These are phyloP conservation scores for Eupsittula cactorum DNA, from an alignment of 2,113 vertebrate genomes.

Conservation along the genomic window DNA sequence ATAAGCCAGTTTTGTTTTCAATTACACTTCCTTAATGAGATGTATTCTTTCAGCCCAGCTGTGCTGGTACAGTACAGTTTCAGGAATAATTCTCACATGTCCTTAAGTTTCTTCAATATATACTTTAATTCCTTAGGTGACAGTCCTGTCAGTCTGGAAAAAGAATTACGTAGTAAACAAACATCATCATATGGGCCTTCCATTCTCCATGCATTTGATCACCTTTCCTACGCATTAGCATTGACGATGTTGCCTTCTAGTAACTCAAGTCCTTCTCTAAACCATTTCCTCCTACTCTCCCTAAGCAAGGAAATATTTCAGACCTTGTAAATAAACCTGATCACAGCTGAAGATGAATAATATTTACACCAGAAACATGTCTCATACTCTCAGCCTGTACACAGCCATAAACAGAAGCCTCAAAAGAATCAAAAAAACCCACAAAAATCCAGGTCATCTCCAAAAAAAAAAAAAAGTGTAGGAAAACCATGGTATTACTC, in stretches of 20 bases:
- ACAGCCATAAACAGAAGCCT: neutral
- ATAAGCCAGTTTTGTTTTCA: neutral
- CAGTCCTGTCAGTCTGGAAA: slow-evolving; percentile 24
- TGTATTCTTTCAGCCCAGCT: neutral
- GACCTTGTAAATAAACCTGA: neutral
- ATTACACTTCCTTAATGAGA: neutral
- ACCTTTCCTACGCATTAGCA: neutral
- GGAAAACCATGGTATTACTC: neutral
- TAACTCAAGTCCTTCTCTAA: neutral
- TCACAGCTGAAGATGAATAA: neutral
- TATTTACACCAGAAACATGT: neutral
- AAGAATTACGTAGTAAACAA: neutral
- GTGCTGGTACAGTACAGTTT: neutral
- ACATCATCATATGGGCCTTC: neutral
- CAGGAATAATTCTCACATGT: neutral
- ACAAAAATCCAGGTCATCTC: neutral
- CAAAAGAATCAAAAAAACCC: neutral
- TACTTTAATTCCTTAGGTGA: neutral
- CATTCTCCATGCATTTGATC: neutral
- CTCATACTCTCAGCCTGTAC: neutral
- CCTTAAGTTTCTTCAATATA: neutral
- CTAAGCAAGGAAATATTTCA: neutral
- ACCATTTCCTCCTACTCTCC: neutral
- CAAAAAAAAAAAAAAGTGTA: neutral
- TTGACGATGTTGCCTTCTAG: neutral